phyloP scores from a whole-genome alignment of 35 echinoderm and acorn worm species.

The Apostichopus japonicus region DNA sequence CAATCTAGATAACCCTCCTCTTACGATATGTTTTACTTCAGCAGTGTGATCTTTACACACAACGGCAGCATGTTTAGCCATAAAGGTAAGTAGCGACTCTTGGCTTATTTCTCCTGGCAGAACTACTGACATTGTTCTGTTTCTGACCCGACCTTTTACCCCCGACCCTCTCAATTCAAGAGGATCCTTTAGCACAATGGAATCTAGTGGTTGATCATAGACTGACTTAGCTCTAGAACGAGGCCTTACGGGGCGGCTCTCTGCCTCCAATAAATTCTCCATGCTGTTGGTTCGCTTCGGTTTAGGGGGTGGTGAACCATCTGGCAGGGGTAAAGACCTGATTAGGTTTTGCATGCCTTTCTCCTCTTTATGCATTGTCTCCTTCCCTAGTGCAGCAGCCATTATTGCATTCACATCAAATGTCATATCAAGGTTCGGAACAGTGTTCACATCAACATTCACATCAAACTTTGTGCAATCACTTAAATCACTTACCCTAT shows the following conservation, averaged over 20 bases:
- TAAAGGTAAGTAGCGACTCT: conserved; percentile 59
- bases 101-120: conserved; percentile 56
- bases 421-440: conserved; percentile 45
- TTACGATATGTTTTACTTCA: conserved; percentile 56
- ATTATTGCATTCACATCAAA: conserved; percentile 66
- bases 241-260: not conserved
- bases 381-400: conserved; percentile 35
- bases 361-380: not conserved
- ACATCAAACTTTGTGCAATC: conserved; percentile 59
- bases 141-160: conserved; percentile 17
- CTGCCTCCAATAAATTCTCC: conserved; percentile 11
- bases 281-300: conserved; percentile 67
- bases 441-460: conserved; percentile 35
- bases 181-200: not conserved
- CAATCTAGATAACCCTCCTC: conserved; percentile 59
- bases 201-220: conserved; percentile 21
- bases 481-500: conserved; percentile 58
- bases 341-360: conserved; percentile 55
- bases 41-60: conserved; percentile 57
- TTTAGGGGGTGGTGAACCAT: conserved; percentile 75
- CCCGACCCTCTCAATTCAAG: not conserved
- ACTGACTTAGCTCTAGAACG: conserved; percentile 13
- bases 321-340: conserved; percentile 70
- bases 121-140: conserved; percentile 10
- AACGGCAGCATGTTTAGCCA: conserved; percentile 72